phyloP scores from a whole-genome alignment of 2,113 vertebrate species.

The Emydocephalus ijimae region DNA sequence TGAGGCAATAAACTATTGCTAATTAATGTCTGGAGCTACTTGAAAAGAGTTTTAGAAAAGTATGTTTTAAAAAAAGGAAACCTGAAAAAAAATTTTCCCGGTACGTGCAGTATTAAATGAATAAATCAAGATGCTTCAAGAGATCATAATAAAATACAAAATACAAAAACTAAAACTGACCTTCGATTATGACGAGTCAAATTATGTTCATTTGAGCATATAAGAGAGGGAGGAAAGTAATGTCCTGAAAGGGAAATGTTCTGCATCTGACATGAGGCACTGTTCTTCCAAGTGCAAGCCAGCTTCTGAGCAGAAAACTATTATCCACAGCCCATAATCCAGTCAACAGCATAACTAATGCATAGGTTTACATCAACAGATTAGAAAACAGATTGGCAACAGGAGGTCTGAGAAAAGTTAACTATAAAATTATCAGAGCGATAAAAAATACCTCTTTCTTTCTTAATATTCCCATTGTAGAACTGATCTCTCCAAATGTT shows the following conservation, averaged over 20 bases:
- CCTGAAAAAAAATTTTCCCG: not conserved
- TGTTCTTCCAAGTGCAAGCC: not conserved
- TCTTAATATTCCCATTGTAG: conserved; percentile 72
- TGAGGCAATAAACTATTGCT: not conserved
- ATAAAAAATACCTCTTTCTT: conserved; percentile 74
- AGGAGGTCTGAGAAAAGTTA: conserved; percentile 1
- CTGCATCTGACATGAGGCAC: not conserved
- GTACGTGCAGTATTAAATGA: not conserved
- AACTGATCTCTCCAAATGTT: conserved; percentile 74
- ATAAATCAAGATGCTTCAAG: not conserved
- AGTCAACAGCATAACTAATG: not conserved
- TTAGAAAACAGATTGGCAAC: not conserved
- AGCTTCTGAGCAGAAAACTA: not conserved
- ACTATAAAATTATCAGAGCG: conserved; percentile 2
- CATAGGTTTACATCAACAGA: not conserved
- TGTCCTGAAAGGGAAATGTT: not conserved
- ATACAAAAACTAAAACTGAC: not conserved
- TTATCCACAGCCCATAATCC: not conserved
- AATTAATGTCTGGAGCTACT: not conserved
- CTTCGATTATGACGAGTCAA: not conserved
- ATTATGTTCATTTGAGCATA: not conserved
- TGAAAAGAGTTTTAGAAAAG: not conserved
- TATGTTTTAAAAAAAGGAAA: not conserved
- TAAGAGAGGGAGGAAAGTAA: not conserved
- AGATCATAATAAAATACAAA: not conserved